Evolutionary conservation across 2,888 invertebrate species (phyloP).

Genomic region (Zygogramma bicolorata): DNA sequence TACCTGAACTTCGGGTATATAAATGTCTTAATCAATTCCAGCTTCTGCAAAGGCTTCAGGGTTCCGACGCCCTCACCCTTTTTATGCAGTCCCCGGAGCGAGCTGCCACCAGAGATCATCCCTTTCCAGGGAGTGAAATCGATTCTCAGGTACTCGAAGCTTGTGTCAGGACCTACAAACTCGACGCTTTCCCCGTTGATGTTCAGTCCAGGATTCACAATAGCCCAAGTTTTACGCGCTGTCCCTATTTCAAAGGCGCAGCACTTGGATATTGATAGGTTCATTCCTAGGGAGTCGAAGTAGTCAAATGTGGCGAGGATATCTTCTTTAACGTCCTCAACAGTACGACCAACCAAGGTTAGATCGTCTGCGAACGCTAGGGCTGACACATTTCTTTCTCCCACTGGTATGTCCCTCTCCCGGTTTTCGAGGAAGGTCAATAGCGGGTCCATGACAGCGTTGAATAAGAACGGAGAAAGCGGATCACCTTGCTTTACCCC

Average conservation of each 20-base stretch:
- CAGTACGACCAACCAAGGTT: constrained; percentile 46
- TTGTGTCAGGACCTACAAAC: constrained; percentile 42
- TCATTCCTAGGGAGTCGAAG: constrained; percentile 50
- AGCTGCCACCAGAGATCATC: constrained; percentile 15
- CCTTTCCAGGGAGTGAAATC: constrained; percentile 1
- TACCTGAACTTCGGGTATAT: neutral
- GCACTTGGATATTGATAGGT: constrained; percentile 30
- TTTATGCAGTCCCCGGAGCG: neutral
- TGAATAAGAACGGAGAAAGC: constrained; percentile 60
- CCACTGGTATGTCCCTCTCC: neutral
- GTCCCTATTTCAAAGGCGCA: neutral
- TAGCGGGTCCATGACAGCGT: constrained; percentile 55
- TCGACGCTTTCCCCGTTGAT: constrained; percentile 39
- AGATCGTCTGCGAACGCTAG: constrained; percentile 63
- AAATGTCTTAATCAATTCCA: neutral
- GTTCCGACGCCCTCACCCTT: constrained; percentile 3
- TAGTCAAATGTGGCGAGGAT: constrained; percentile 24
- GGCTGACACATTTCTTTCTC: constrained; percentile 44
- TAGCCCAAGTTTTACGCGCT: constrained; percentile 46
- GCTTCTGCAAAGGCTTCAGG: neutral
- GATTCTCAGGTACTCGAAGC: constrained; percentile 53
- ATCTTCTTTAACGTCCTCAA: too few relatives aligned
- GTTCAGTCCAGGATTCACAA: constrained; percentile 48
- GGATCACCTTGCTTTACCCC: constrained; percentile 64
- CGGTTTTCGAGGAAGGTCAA: constrained; percentile 43